A percentile compares a stretch with the other conserved stretches of the same genome.
Evolutionary conservation across 2,888 invertebrate species (phyloP).

Genomic region (Gryllus longicercus): DNA sequence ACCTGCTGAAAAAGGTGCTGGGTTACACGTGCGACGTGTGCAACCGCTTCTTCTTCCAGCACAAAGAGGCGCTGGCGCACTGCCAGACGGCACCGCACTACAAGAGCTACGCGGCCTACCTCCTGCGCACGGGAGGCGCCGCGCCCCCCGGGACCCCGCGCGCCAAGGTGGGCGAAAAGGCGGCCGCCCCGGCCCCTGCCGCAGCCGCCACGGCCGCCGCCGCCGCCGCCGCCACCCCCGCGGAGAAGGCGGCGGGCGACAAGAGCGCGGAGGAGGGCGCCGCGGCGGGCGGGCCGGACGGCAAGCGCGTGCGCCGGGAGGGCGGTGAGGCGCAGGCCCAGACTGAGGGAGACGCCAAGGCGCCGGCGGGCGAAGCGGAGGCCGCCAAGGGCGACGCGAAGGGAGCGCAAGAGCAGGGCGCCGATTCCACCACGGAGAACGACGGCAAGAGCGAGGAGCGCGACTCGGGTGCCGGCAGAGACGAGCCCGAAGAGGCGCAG

Average conservation of each 20-base stretch:
- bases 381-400: not conserved
- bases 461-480: slow-evolving; percentile 45
- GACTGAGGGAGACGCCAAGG: not conserved
- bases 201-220: not conserved
- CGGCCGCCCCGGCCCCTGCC: not conserved
- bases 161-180: not conserved
- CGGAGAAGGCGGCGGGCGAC: not conserved
- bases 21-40: slow-evolving; percentile 51
- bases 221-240: not conserved
- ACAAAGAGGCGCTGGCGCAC: slow-evolving; percentile 40
- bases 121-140: slow-evolving; percentile 44
- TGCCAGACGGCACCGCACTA: slow-evolving; percentile 40
- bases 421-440: slow-evolving; percentile 47
- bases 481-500: slow-evolving; percentile 41
- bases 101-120: slow-evolving; percentile 37
- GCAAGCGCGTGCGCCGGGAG: not conserved
- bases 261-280: not conserved
- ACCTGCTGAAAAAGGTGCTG: slow-evolving; percentile 48
- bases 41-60: slow-evolving; percentile 48
- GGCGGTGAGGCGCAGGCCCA: not conserved
- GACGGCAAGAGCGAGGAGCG: slow-evolving; percentile 25
- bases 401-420: slow-evolving; percentile 48
- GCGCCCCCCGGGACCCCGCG: not conserved
- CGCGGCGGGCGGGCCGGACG: not conserved
- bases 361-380: not conserved